These are phyloP conservation scores for Polietes domitor DNA, from an alignment of 2,888 invertebrate species.

Conservation along the genomic window DNA sequence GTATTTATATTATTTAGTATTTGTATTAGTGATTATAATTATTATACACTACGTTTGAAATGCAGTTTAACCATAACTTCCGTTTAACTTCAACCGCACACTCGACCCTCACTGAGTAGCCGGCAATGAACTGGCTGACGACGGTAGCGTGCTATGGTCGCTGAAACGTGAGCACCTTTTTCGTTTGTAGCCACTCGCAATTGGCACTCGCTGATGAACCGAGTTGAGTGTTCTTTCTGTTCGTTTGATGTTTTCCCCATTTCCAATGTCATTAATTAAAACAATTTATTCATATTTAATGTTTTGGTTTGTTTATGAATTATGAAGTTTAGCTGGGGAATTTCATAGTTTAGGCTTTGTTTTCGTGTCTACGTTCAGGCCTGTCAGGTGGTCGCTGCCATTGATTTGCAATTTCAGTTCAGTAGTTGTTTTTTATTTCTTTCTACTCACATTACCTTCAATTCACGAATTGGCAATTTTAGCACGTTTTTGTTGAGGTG, in stretches of 20 bases:
- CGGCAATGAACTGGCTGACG: background rate
- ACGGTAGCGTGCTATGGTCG: background rate
- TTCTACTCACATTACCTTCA: conserved; percentile 57
- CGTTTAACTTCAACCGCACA: background rate
- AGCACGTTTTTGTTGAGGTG: conserved; percentile 52
- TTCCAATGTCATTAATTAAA: background rate
- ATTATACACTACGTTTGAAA: no score
- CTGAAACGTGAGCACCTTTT: conserved; percentile 25
- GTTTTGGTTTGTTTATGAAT: conserved; percentile 42
- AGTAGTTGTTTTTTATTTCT: conserved; percentile 14
- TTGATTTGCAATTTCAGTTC: conserved; percentile 53
- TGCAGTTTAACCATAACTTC: no score
- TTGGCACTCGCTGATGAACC: background rate
- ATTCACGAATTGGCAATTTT: conserved; percentile 52
- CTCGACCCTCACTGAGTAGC: background rate
- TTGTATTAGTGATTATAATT: no score
- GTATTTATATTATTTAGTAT: no score
- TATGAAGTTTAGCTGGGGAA: conserved; percentile 35
- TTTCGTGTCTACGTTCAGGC: background rate
- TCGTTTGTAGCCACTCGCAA: background rate
- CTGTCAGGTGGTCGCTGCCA: background rate
- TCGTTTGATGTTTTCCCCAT: background rate
- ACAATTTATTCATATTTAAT: conserved; percentile 10
- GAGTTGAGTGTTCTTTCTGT: background rate
- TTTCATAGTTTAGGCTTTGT: conserved; percentile 7